Evolutionary conservation across 2,888 invertebrate genomes (phyloP).

Genomic region (Ectropis crepuscularia): DNA sequence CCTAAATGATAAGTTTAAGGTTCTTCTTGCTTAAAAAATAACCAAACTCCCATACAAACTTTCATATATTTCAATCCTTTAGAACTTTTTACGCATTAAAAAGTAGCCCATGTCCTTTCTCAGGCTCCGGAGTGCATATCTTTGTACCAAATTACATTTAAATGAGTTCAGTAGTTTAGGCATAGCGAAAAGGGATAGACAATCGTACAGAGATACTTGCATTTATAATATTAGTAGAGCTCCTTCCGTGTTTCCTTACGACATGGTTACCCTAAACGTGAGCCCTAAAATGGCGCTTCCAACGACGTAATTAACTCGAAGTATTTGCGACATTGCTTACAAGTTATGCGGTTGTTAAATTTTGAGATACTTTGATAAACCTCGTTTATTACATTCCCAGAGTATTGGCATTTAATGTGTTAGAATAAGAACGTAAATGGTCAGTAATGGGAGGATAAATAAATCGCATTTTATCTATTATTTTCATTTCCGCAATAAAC

Average conservation of each 20-base stretch:
- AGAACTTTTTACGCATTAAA: too few species aligned
- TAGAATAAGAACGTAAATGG: constrained; percentile 9
- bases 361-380: constrained; percentile 29
- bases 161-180: too few species aligned
- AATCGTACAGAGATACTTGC: too few species aligned
- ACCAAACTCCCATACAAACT: too few species aligned
- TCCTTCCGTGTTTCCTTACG: constrained; percentile 2
- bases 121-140: too few species aligned
- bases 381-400: constrained; percentile 18
- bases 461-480: constrained; percentile 3
- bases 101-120: too few species aligned
- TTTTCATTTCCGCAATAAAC: neutral
- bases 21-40: too few species aligned
- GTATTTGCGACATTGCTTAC: constrained; percentile 21
- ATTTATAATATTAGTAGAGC: too few species aligned
- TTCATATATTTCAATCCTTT: too few species aligned
- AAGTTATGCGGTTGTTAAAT: constrained; percentile 29
- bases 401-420: constrained; percentile 18
- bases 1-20: too few species aligned
- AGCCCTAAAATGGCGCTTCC: constrained; percentile 57
- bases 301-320: constrained; percentile 30
- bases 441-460: constrained; percentile 4
- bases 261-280: constrained; percentile 28
- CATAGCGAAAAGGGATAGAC: too few species aligned
- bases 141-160: too few species aligned